Conservation (phyloP, 2,888 invertebrate genomes). For the Stenichneumon culpator region DNA sequence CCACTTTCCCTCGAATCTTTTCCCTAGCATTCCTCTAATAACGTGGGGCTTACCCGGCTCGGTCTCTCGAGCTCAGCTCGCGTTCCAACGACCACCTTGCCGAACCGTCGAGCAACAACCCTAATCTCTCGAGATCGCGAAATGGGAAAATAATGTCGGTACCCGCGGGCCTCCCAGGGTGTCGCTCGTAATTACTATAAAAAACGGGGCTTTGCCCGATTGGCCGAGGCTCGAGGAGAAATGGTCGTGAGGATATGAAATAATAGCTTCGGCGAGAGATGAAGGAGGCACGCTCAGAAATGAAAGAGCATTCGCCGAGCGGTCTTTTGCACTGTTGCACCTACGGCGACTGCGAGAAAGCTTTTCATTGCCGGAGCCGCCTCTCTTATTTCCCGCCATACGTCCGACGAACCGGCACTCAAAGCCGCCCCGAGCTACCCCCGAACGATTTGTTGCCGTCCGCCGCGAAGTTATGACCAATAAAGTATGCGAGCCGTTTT, state of each 20-base stretch:
- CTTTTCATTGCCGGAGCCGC: conserved; percentile 17
- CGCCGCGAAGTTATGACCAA: conserved; percentile 80
- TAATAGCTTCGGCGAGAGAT: conserved; percentile 43
- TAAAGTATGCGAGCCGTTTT: conserved; percentile 81
- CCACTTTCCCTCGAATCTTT: conserved; percentile 23
- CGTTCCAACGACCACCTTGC: conserved; percentile 16
- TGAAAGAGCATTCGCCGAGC: not conserved
- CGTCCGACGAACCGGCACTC: conserved; percentile 7
- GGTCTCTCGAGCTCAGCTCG: not conserved
- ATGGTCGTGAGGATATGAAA: conserved; percentile 59
- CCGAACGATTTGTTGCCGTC: conserved; percentile 79
- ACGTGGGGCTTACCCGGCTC: conserved; percentile 28
- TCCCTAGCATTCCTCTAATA: conserved; percentile 47
- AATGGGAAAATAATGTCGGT: conserved; percentile 79
- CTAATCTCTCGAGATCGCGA: conserved; percentile 64
- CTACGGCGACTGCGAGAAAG: conserved; percentile 7
- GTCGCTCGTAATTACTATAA: conserved; percentile 77
- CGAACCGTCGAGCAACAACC: conserved; percentile 22
- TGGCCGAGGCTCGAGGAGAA: conserved; percentile 25
- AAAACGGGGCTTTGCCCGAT: conserved; percentile 75
- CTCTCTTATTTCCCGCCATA: conserved; percentile 30
- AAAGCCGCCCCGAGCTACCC: conserved; percentile 43
- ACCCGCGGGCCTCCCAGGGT: conserved; percentile 68
- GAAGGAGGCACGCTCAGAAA: not conserved
- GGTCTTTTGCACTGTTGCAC: conserved; percentile 1